Evolutionary conservation across 2,113 vertebrate species (phyloP).

Genomic region (Dolichallabes microphthalmus): DNA sequence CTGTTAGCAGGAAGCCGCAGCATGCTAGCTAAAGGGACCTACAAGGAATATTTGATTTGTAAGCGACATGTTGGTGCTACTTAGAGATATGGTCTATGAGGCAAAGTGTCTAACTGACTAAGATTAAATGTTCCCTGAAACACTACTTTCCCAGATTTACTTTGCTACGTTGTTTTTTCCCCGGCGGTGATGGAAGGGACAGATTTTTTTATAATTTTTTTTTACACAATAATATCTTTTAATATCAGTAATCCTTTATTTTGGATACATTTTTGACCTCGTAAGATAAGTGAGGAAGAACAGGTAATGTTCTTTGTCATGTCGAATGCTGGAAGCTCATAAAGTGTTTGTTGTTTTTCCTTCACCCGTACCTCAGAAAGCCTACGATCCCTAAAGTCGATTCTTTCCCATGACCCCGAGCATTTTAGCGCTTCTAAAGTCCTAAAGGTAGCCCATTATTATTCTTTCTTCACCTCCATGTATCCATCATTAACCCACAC

Average conservation of each 20-base stretch:
- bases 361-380: constrained; percentile 73
- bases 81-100: neutral
- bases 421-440: constrained; percentile 55
- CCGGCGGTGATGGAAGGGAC: neutral
- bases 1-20: neutral
- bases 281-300: too few species aligned
- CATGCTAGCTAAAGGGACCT: neutral
- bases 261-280: neutral
- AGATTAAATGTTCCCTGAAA: neutral
- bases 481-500: neutral
- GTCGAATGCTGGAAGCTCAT: constrained; percentile 21
- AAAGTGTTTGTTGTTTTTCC: constrained; percentile 47
- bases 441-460: constrained; percentile 65
- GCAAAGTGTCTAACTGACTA: neutral
- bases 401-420: constrained; percentile 63
- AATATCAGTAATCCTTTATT: neutral
- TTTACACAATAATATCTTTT: too few species aligned
- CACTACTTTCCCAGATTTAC: neutral
- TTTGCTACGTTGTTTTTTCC: neutral
- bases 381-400: constrained; percentile 73
- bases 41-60: neutral
- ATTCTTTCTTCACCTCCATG: constrained; percentile 41
- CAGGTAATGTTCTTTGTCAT: neutral
- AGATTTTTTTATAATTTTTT: neutral
- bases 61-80: neutral